Evolutionary conservation across 2,797 vertebrate genomes (phyloP), one percentile per base, ranked within the genome.

Genomic region (Botia kubotai): DNA sequence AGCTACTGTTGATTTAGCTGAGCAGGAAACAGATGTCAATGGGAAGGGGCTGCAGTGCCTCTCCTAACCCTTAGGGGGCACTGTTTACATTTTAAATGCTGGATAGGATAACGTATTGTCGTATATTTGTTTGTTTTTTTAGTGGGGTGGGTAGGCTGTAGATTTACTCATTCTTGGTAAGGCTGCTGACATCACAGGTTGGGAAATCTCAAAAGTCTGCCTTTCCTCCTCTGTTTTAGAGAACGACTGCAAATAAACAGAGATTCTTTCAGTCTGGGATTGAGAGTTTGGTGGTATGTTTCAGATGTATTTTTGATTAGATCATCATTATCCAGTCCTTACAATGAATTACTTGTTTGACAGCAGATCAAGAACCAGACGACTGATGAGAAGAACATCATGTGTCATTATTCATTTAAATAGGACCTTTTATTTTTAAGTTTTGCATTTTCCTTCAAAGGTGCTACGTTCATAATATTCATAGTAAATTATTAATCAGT

Each of bases 21-120:
- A 66, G 72, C 84, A 75, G 72, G 62, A 79, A 85, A 57, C 82
- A 84, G 81, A 83, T 86, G 84, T 72, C 52, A 72, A 72, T 17
- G 2, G 14, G 21, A 46, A 21, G 21, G 3, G 39, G 3, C 23
- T 62, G 68, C 72, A 78, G 33, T 73, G 50, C 13, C 23, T 33
- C 50, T 75, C 48, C 68, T 71, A 19, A 75, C 73, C 83, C 74
- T 75, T 63, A 85, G 81, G 79, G 79, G 75, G 74, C 72, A 70
- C 53, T 84, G 81, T 84, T 39, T 17, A 19, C 71, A 19, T 39
- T 71, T 58, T 66, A 50, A 75, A 78, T 17, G 10, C 21, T n/a
- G n/a, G 48, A 23, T 26, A 5, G 66, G 26, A 53, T 14, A 26
- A 10, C 16, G 0, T 53, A 19, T 16, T 36, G 57, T 55, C 23